Evolutionary conservation across 2,888 invertebrate species (phyloP).

Genomic region (Eretmocerus hayati): DNA sequence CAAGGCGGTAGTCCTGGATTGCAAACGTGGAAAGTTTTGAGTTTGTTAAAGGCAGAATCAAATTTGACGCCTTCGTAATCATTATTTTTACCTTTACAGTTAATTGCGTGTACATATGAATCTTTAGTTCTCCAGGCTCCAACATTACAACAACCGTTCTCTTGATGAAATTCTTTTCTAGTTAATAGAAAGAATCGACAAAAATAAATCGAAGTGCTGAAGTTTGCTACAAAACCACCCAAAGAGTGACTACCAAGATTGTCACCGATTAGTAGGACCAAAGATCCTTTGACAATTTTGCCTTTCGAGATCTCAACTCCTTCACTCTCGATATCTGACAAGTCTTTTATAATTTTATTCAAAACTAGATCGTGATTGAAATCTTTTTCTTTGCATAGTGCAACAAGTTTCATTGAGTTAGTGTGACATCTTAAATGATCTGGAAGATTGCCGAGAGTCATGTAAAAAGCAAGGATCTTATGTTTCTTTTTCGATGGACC

Average conservation of each 20-base stretch:
- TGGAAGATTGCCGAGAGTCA: too few species aligned
- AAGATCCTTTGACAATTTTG: slow-evolving; percentile 20
- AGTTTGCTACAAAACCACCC: slow-evolving; percentile 32
- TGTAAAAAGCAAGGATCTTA: too few species aligned
- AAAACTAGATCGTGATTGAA: slow-evolving; percentile 28
- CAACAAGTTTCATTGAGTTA: too few species aligned
- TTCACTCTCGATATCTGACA: slow-evolving; percentile 26
- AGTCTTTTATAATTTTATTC: slow-evolving; percentile 24
- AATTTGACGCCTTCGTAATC: too few species aligned
- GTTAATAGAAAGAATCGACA: slow-evolving; percentile 27
- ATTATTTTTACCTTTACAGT: too few species aligned
- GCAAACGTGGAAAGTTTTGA: too few species aligned
- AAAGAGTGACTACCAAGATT: slow-evolving; percentile 27
- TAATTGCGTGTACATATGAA: too few species aligned
- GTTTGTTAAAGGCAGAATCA: too few species aligned
- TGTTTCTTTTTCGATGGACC: too few species aligned
- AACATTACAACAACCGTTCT: background rate
- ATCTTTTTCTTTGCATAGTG: too few species aligned
- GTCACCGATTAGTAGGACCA: slow-evolving; percentile 24
- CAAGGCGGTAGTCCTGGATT: too few species aligned
- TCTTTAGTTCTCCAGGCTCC: background rate
- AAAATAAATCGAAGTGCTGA: slow-evolving; percentile 25
- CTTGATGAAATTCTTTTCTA: background rate
- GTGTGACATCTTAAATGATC: too few species aligned
- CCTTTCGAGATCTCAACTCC: background rate